Evolutionary conservation across 2,797 vertebrate genomes (phyloP).

Genomic region (Molossus molossus): DNA sequence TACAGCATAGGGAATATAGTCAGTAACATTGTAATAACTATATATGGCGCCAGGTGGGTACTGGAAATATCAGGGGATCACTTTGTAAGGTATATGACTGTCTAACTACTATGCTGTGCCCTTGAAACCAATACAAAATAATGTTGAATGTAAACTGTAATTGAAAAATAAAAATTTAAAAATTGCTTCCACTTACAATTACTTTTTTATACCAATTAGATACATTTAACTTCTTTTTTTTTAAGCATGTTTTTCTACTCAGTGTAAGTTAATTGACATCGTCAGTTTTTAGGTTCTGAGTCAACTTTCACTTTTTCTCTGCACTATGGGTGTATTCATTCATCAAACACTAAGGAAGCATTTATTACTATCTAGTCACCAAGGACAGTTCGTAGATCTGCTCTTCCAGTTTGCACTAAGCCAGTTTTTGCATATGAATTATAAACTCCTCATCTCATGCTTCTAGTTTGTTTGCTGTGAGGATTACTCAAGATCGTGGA

Average conservation of each 20-base stretch:
- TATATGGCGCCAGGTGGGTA: background rate
- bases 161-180: background rate
- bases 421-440: slow-evolving; percentile 34
- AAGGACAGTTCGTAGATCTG: background rate
- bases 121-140: background rate
- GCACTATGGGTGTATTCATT: background rate
- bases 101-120: background rate
- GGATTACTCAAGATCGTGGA: background rate
- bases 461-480: slow-evolving; percentile 44
- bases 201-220: slow-evolving; percentile 46
- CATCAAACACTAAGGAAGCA: background rate
- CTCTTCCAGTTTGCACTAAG: background rate
- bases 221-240: slow-evolving; percentile 54
- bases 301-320: slow-evolving; percentile 14
- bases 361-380: background rate
- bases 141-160: background rate
- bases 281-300: background rate
- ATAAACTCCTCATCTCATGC: background rate
- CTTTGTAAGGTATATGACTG: background rate
- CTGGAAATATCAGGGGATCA: background rate
- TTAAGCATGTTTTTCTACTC: background rate
- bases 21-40: background rate
- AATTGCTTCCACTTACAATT: slow-evolving; percentile 23
- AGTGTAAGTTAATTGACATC: slow-evolving; percentile 9
- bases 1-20: background rate